A percentile compares a stretch with the other conserved stretches of the same genome.
phyloP scores from a whole-genome alignment of 2,888 invertebrate species.

The Lingula anatina region DNA sequence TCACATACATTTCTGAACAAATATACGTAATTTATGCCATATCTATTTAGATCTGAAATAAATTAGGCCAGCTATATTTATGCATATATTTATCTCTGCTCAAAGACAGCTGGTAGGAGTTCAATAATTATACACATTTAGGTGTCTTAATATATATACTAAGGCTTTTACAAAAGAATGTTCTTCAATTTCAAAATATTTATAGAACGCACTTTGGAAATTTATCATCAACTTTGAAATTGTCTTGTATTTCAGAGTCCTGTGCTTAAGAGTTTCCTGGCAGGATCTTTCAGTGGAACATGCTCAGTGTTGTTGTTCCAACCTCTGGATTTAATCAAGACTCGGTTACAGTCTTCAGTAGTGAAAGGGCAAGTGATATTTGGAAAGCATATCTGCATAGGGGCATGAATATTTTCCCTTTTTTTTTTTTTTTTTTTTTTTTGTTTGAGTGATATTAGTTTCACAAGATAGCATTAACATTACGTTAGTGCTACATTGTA shows the following conservation, averaged over 20 bases:
- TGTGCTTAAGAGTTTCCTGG: constrained; percentile 78
- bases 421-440: neutral
- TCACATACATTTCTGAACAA: no score
- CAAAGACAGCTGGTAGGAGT: no score
- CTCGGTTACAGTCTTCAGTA: constrained; percentile 70
- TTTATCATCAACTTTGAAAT: no score
- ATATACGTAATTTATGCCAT: no score
- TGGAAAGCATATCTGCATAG: neutral
- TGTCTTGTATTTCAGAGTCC: constrained; percentile 66
- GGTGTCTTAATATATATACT: no score
- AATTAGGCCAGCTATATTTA: no score
- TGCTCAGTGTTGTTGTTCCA: constrained; percentile 85
- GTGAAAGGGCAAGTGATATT: constrained; percentile 25
- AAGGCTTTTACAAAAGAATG: no score
- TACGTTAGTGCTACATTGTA: neutral
- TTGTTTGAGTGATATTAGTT: constrained; percentile 5
- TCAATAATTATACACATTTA: no score
- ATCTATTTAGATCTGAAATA: no score
- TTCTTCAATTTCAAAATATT: no score
- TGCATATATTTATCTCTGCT: no score
- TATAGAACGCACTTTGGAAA: no score
- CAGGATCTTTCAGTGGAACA: constrained; percentile 85
- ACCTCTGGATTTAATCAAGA: constrained; percentile 85
- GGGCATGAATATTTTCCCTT: neutral
- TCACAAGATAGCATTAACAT: constrained; percentile 8